phyloP scores from a whole-genome alignment of 2,113 vertebrate species.

The Tamias sibiricus region DNA sequence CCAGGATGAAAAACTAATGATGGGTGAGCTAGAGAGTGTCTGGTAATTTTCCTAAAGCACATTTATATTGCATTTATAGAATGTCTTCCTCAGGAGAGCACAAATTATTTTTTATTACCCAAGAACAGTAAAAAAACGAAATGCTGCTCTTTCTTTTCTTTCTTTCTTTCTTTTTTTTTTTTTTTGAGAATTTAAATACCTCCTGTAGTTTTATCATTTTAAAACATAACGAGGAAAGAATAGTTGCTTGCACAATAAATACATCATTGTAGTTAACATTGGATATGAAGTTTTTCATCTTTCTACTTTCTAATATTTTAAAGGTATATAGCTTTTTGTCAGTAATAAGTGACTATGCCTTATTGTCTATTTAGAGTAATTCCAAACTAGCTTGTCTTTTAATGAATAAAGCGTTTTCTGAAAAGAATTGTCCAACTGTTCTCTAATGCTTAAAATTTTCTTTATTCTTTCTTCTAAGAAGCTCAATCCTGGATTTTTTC shows the following conservation, averaged over 20 bases:
- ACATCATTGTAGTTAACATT: neutral
- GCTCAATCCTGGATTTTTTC: neutral
- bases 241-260: neutral
- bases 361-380: neutral
- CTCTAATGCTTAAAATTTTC: neutral
- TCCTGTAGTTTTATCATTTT: conserved; percentile 41
- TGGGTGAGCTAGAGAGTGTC: neutral
- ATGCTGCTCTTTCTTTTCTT: neutral
- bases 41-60: conserved; percentile 58
- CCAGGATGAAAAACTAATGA: conserved; percentile 63
- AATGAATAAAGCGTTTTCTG: neutral
- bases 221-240: neutral
- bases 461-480: neutral
- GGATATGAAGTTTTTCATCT: neutral
- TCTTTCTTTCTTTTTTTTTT: neutral
- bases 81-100: conserved; percentile 35
- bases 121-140: conserved; percentile 34
- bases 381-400: neutral
- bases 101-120: conserved; percentile 63
- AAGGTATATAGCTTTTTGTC: neutral
- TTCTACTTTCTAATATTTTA: conserved; percentile 42
- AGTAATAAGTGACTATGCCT: neutral
- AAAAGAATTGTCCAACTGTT: neutral
- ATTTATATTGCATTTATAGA: conserved; percentile 40
- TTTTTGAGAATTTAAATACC: conserved; percentile 30